Base-by-base conservation (phyloP, 92 coral and sea anemone species). In the Muricea muricata region DNA sequence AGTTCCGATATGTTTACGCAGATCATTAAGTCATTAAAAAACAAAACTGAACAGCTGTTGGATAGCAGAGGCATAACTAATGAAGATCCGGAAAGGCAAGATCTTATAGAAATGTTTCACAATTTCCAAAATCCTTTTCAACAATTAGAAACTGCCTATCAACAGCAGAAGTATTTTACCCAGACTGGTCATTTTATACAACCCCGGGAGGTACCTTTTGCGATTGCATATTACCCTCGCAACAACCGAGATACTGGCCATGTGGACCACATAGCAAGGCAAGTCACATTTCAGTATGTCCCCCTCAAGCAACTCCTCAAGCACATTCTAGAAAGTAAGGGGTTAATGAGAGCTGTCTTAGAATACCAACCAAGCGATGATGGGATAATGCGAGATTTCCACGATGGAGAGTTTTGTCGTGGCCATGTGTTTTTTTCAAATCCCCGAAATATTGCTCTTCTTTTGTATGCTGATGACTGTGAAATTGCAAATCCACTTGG, bases 301-400 rank as follows among this genome's bases (percentile, higher is more conserved):
- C 35, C 73, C 6, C 42, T 65, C 13, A 7, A 20, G 3, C 12
- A 65, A 4, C 37, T 65, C 17, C 10, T 65, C 33, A 65, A 65
- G 26, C 26, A 35, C 42, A 65, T 65, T 6, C 42, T 65, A 7
- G 37, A 65, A 65, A 28, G 39, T n/a, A 65, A n/a, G 42, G 73
- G 73, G 26, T 28, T 17, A 12, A 65, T 65, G 73, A 28, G n/a
- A 13, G 42, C 73, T 6, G 25, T 65, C 5, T 4, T 6, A 12
- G 15, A 65, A 65, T 35, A 65, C 26, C 73, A 35, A 6, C 39
- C 73, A 28, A 65, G 73, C 26, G 14, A 28, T 5, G 73, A 28
- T 28, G 73, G 73, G 7, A 28, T 65, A 65, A 65, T 65, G 73
- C 31, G 73, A 65, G 73, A 65, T 20, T 67, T 67, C 18, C 75